These are phyloP conservation scores for Lates calcarifer DNA, from an alignment of 2,113 vertebrate species.

Conservation along the genomic window DNA sequence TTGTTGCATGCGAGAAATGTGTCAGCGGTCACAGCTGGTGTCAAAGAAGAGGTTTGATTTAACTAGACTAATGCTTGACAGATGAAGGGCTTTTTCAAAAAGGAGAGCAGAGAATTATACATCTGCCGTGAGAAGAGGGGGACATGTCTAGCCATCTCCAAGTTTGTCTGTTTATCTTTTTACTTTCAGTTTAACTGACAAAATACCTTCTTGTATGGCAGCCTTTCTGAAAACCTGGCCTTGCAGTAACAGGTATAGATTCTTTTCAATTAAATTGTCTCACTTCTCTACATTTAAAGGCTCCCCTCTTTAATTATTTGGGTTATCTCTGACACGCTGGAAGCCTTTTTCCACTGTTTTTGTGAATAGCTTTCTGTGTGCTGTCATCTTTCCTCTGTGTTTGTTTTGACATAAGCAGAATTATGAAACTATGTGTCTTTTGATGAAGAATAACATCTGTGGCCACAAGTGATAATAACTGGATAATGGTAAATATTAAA, in stretches of 20 bases:
- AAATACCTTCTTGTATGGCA: neutral
- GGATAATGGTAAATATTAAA: neutral
- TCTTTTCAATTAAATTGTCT: neutral
- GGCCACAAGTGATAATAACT: neutral
- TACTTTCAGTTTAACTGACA: neutral
- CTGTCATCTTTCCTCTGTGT: neutral
- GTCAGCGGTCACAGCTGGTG: conserved; percentile 61
- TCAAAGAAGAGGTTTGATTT: conserved; percentile 55
- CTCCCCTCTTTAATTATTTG: neutral
- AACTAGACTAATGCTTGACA: conserved; percentile 66
- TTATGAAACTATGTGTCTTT: neutral
- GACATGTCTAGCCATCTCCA: neutral
- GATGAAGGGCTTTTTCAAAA: conserved; percentile 50
- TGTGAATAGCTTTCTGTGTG: neutral
- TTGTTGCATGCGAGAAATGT: conserved; percentile 73
- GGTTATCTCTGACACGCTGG: neutral
- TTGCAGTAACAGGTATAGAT: neutral
- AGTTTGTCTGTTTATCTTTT: conserved; percentile 18
- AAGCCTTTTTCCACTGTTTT: neutral
- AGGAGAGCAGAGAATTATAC: conserved; percentile 42
- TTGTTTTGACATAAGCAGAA: neutral
- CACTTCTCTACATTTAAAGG: neutral
- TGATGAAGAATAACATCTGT: neutral
- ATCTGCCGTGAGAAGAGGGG: conserved; percentile 20
- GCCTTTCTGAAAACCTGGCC: neutral